Conservation (phyloP, 2,113 vertebrate species). For the Myocastor coypus region DNA sequence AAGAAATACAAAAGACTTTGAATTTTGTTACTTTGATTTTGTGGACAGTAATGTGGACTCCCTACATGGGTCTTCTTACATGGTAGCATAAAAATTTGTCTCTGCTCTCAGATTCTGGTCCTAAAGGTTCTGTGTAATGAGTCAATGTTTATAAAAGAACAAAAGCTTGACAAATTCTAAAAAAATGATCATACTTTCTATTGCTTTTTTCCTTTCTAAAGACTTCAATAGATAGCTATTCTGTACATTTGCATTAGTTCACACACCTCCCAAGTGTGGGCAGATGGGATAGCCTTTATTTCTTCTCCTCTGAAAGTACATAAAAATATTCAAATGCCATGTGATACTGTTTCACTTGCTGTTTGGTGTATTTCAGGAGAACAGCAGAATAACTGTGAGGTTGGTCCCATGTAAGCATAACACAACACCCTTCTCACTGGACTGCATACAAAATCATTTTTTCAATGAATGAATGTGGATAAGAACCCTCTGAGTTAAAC, state of each 20-base stretch:
- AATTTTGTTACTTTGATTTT: constrained; percentile 75
- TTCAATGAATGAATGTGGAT: neutral
- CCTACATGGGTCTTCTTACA: neutral
- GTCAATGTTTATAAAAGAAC: constrained; percentile 12
- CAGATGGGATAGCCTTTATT: neutral
- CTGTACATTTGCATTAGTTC: neutral
- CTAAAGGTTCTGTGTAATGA: neutral
- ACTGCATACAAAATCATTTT: neutral
- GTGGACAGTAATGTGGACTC: constrained; percentile 58
- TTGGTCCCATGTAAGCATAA: neutral
- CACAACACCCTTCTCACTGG: neutral
- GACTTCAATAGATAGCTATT: neutral
- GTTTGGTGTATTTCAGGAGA: neutral
- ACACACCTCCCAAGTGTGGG: neutral
- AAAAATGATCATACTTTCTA: constrained; percentile 1
- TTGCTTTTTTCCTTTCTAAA: constrained; percentile 27
- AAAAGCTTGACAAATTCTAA: constrained; percentile 42
- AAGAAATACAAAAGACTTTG: constrained; percentile 65
- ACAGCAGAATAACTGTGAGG: neutral
- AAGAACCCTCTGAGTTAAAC: neutral
- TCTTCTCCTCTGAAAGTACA: neutral
- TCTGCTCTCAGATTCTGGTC: constrained; percentile 50
- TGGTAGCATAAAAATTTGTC: constrained; percentile 23
- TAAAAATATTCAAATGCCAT: neutral
- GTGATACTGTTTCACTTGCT: neutral